phyloP scores from a whole-genome alignment of 1,140 invertebrate species.

The Harlomillsia oculata region DNA sequence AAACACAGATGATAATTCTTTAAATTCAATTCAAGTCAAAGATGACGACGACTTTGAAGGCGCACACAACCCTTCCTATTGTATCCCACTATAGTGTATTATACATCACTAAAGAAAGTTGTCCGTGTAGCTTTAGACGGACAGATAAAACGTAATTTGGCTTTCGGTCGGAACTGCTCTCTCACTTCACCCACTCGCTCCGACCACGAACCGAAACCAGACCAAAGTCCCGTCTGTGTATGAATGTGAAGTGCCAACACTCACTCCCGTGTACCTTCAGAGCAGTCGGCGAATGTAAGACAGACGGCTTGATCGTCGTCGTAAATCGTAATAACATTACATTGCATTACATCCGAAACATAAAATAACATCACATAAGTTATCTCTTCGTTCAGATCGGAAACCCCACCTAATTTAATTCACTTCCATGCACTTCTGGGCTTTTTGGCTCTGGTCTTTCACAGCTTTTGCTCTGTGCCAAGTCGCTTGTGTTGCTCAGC shows the following conservation, averaged over 20 bases:
- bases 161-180: too few relatives aligned
- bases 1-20: conserved; percentile 12
- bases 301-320: conserved; percentile 2
- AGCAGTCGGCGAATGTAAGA: neutral
- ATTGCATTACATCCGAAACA: conserved; percentile 16
- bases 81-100: too few relatives aligned
- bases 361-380: conserved; percentile 19
- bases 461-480: neutral
- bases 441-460: conserved; percentile 6
- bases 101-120: too few relatives aligned
- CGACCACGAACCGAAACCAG: too few relatives aligned
- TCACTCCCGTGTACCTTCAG: neutral
- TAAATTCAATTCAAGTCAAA: conserved; percentile 15
- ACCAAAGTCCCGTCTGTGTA: too few relatives aligned
- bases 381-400: conserved; percentile 26
- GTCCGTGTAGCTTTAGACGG: too few relatives aligned
- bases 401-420: conserved; percentile 33
- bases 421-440: conserved; percentile 28
- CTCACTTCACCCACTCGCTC: too few relatives aligned
- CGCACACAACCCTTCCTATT: too few relatives aligned
- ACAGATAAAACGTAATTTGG: conserved; percentile 1
- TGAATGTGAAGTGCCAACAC: conserved; percentile 4
- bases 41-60: too few relatives aligned
- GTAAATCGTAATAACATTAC: conserved; percentile 13
- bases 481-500: conserved; percentile 1